A percentile compares a stretch with the other conserved stretches of the same genome.
Evolutionary conservation across 2,113 vertebrate species (phyloP).

Genomic region (Morone chrysops): DNA sequence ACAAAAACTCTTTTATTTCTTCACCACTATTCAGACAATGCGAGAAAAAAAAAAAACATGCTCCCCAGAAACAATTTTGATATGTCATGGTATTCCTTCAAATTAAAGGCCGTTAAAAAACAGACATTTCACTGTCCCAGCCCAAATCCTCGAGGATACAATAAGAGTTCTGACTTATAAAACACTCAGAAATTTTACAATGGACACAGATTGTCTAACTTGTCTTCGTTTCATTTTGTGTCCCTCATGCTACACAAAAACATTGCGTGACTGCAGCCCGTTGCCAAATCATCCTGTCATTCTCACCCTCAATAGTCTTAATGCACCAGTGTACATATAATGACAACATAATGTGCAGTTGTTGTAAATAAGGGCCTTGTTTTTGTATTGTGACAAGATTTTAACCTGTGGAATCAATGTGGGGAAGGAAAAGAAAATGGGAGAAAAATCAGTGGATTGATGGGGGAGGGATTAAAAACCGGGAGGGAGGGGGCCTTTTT

Average conservation of each 20-base stretch:
- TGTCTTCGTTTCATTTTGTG: constrained; percentile 23
- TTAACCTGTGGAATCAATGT: constrained; percentile 68
- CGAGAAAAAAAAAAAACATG: background rate
- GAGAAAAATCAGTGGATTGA: background rate
- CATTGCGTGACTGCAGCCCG: constrained; percentile 57
- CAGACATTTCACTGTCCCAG: constrained; percentile 14
- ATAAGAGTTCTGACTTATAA: constrained; percentile 1
- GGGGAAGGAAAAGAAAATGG: background rate
- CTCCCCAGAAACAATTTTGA: background rate
- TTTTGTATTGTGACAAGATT: constrained; percentile 73
- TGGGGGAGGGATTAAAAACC: constrained; percentile 14
- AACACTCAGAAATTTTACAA: constrained; percentile 17
- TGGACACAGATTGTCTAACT: constrained; percentile 6
- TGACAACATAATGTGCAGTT: constrained; percentile 59
- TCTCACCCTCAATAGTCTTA: constrained; percentile 29
- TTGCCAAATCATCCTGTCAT: constrained; percentile 14
- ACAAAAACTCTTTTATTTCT: background rate
- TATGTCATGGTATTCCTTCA: constrained; percentile 22
- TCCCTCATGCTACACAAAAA: constrained; percentile 2
- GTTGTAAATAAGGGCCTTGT: constrained; percentile 77
- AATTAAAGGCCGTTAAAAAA: background rate
- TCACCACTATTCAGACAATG: constrained; percentile 44
- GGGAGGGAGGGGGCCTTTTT: constrained; percentile 26
- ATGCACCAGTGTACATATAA: constrained; percentile 70
- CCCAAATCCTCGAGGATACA: background rate